phyloP scores from a whole-genome alignment of 2,113 vertebrate species.

The Narcine bancroftii region DNA sequence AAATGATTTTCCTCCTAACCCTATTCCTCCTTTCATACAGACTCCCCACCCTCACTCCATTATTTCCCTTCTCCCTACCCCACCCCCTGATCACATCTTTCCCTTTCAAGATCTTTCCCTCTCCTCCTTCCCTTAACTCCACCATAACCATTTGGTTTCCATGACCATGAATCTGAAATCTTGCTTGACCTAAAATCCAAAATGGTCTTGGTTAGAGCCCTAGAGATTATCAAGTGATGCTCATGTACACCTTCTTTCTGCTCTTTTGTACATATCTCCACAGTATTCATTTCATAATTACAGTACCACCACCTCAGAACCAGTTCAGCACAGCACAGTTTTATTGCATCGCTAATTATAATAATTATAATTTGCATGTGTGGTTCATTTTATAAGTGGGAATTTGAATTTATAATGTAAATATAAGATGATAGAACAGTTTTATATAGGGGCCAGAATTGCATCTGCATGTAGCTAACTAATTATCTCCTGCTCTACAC shows the following conservation, averaged over 20 bases:
- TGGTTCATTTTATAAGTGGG: too few species aligned
- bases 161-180: not conserved
- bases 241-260: not conserved
- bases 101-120: too few species aligned
- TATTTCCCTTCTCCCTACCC: not conserved
- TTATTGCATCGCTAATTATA: too few species aligned
- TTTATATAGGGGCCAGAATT: too few species aligned
- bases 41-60: not conserved
- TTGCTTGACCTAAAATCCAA: not conserved
- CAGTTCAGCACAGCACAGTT: too few species aligned
- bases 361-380: too few species aligned
- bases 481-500: too few species aligned
- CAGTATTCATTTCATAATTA: not conserved
- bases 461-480: too few species aligned
- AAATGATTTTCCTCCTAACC: not conserved
- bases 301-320: not conserved
- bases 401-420: too few species aligned
- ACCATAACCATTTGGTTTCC: not conserved
- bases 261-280: not conserved
- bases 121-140: too few species aligned
- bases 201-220: not conserved
- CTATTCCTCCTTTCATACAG: not conserved
- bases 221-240: not conserved
- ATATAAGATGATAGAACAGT: too few species aligned
- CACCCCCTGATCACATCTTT: not conserved